Percentiles rank a stretch among this genome's conserved stretches.
Conservation (phyloP, 2,888 invertebrate genomes). For the Halictus quadricinctus region DNA sequence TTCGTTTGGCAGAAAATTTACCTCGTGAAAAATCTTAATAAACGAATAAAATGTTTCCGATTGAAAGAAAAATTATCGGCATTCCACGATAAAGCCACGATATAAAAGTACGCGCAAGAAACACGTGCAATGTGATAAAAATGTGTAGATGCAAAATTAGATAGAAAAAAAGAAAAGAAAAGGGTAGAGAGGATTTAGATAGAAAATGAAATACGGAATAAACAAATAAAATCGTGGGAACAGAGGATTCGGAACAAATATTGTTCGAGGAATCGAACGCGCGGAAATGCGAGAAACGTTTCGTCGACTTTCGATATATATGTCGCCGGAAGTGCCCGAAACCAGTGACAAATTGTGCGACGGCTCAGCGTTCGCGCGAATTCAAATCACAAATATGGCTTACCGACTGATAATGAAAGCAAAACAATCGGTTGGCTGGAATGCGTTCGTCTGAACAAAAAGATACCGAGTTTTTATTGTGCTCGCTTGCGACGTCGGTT, state of each 20-base stretch:
- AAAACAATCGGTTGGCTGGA: conserved; percentile 12
- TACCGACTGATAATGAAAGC: conserved; percentile 5
- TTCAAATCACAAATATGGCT: conserved; percentile 5
- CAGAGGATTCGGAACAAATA: conserved; percentile 17
- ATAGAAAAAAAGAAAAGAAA: no score
- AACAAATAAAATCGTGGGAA: neutral
- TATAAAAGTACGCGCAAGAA: no score
- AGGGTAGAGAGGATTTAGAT: no score
- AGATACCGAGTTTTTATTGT: conserved; percentile 2
- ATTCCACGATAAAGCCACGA: no score
- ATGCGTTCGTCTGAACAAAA: neutral
- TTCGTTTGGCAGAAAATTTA: neutral
- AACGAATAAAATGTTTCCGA: neutral
- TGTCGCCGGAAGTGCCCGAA: conserved; percentile 26
- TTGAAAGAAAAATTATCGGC: no score
- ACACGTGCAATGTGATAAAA: no score
- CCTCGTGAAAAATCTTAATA: neutral
- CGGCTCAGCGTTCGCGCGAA: neutral
- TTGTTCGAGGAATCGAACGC: conserved; percentile 23
- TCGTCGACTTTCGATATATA: neutral
- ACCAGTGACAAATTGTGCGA: neutral
- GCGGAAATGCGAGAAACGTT: conserved; percentile 18
- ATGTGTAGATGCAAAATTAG: no score
- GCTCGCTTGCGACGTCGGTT: neutral
- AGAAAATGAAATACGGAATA: no score